Evolutionary conservation across 1,140 invertebrate genomes (phyloP).

Genomic region (Pogonomyrmex barbatus): DNA sequence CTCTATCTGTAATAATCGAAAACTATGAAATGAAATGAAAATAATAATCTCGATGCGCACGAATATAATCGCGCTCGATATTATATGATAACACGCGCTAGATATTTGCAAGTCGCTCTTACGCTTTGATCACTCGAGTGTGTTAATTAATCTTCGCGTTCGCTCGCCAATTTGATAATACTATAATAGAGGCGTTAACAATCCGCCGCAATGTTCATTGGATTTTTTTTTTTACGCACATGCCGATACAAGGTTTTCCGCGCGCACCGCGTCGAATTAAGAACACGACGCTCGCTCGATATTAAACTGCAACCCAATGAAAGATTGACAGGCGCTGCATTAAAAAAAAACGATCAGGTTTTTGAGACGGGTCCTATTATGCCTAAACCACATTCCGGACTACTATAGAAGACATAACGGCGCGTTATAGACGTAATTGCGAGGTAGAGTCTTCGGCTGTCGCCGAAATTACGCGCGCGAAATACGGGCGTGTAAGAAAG

Average conservation of each 20-base stretch:
- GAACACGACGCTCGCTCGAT: background rate
- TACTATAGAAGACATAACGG: constrained; percentile 63
- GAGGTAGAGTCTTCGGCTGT: constrained; percentile 47
- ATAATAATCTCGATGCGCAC: background rate
- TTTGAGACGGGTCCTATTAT: constrained; percentile 61
- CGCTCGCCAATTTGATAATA: background rate
- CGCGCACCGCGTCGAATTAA: background rate
- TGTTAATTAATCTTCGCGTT: constrained; percentile 23
- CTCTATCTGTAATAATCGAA: background rate
- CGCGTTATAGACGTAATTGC: constrained; percentile 61
- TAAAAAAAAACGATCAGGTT: constrained; percentile 27
- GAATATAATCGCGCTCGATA: background rate
- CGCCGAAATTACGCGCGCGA: constrained; percentile 23
- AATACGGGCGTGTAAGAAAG: constrained; percentile 36
- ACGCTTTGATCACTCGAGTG: background rate
- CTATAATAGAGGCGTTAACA: constrained; percentile 9
- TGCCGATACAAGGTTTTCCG: background rate
- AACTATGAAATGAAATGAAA: constrained; percentile 17
- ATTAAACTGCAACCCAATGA: background rate
- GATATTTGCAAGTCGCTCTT: background rate
- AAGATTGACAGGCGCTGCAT: constrained; percentile 50
- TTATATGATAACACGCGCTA: background rate
- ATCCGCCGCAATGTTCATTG: background rate
- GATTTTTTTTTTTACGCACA: background rate
- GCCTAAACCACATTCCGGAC: constrained; percentile 63